Base-by-base conservation (phyloP, 2,113 vertebrate species). In the Eudorcas thomsonii region DNA sequence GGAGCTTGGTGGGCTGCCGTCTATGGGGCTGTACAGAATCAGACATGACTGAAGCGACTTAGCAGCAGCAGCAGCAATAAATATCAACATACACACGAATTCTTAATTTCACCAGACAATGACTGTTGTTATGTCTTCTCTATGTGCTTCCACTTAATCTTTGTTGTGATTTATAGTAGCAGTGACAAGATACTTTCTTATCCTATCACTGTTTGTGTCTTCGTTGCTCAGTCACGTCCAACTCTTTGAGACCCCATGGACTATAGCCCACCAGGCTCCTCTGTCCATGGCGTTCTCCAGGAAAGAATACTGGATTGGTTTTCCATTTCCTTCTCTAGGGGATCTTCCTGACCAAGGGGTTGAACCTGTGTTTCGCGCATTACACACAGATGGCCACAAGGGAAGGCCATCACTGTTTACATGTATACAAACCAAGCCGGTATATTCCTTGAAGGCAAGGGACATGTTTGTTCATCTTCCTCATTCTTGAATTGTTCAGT, bases 321-420 rank as follows among this genome's bases (percentile, higher is more conserved):
- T 74, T 74, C 67, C 21, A 74, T 25, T 39, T 74, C 67, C 67
- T 74, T 39, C 36, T 25, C 67, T 74, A 74, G 36, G 19, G n/a
- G 5, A 13, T 74, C 36, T 74, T 74, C 36, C 36, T 25, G 5
- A 74, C 21, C 67, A 74, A 39, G 10, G 67, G 36, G 12, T 7
- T 39, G 36, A 39, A 74, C 36, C n/a, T 0, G 0, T 3, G 5
- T 74, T 74, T 39, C 1, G 0, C 1, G 0, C 10, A 23, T 12
- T 71, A 10, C 19, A 39, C 19, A n/a, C 62, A n/a, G 62, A 17
- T 17, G 30, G 8, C 33, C 33, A 67, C 33, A 16, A 67, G 33
- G 33, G 7, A 74, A 39, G 36, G 23, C 19, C 67, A 8, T 57
- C 54, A 87, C 39, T 82, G 5, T 80, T 84, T 80, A n/a, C 7